These are phyloP conservation scores for Hyppa rectilinea DNA, from an alignment of 2,888 invertebrate genomes.

Conservation along the genomic window DNA sequence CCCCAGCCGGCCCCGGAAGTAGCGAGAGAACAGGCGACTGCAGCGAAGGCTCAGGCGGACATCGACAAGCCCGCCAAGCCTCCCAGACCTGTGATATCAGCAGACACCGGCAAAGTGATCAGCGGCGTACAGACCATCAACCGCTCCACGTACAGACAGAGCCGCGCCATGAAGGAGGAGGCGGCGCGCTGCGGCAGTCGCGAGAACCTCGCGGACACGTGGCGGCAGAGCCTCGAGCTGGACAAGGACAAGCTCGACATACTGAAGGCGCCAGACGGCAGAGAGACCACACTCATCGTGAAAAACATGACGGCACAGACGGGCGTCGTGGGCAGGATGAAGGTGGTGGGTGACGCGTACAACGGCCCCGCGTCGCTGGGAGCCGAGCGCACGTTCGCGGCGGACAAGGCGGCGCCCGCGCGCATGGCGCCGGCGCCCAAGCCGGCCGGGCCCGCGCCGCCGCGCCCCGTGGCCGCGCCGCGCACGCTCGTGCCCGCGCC, in stretches of 20 bases:
- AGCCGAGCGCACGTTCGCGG: slow-evolving; percentile 63
- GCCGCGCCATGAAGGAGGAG: slow-evolving; percentile 87
- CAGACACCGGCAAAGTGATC: slow-evolving; percentile 85
- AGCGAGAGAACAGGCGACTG: slow-evolving; percentile 68
- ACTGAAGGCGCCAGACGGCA: slow-evolving; percentile 68
- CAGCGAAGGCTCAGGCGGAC: slow-evolving; percentile 81
- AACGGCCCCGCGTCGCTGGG: slow-evolving; percentile 83
- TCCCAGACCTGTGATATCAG: slow-evolving; percentile 90
- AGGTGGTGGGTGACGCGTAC: slow-evolving; percentile 79
- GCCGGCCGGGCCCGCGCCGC: slow-evolving; percentile 70
- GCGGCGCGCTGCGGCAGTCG: slow-evolving; percentile 82
- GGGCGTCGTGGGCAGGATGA: slow-evolving; percentile 84
- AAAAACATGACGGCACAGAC: slow-evolving; percentile 86
- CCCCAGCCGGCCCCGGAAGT: slow-evolving; percentile 65
- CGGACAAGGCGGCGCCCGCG: slow-evolving; percentile 56
- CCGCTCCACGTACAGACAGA: slow-evolving; percentile 90
- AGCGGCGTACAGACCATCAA: slow-evolving; percentile 91
- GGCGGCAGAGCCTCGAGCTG: slow-evolving; percentile 90
- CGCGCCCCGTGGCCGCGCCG: slow-evolving; percentile 82
- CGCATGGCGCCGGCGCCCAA: slow-evolving; percentile 65
- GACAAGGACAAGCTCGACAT: slow-evolving; percentile 87
- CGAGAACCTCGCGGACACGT: slow-evolving; percentile 83
- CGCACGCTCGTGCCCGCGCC: slow-evolving; percentile 79
- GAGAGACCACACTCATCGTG: slow-evolving; percentile 80
- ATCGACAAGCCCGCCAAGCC: slow-evolving; percentile 92